A percentile compares a stretch with the other conserved stretches of the same genome.
Evolutionary conservation across 2,888 invertebrate genomes (phyloP).

Genomic region (Iselma pallidipennis): DNA sequence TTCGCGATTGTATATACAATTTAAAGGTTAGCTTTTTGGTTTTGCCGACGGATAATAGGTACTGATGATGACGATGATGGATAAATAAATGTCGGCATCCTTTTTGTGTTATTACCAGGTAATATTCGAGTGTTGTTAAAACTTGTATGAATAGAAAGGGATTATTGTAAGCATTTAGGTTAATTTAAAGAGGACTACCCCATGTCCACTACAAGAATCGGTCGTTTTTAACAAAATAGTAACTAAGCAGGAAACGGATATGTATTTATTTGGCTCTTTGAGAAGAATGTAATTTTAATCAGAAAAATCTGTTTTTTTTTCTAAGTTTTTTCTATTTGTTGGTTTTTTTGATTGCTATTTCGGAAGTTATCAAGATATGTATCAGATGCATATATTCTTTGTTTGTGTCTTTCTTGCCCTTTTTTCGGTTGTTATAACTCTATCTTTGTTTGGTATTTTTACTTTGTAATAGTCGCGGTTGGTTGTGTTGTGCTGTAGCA

Average conservation of each 20-base stretch:
- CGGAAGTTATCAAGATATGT: neutral
- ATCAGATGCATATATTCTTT: too few relatives aligned
- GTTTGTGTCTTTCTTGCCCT: neutral
- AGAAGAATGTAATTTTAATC: neutral
- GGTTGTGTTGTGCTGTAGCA: slow-evolving; percentile 22
- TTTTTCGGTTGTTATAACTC: neutral
- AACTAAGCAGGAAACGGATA: neutral
- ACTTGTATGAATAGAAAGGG: neutral
- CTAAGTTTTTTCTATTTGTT: neutral
- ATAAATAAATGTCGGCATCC: neutral
- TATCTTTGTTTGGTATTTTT: slow-evolving; percentile 15
- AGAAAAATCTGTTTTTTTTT: neutral
- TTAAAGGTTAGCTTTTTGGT: neutral
- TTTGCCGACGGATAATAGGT: neutral
- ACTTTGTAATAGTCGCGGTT: slow-evolving; percentile 8
- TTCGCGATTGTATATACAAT: neutral
- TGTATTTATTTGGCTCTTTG: neutral
- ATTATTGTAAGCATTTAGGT: neutral
- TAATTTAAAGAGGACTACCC: neutral
- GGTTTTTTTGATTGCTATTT: neutral
- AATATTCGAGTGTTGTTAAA: neutral
- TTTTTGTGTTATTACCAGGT: neutral
- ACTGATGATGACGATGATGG: too few relatives aligned
- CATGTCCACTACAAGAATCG: neutral
- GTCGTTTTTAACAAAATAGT: neutral